These are phyloP conservation scores for Papilio gigon DNA, from an alignment of 2,888 invertebrate genomes.

Conservation along the genomic window DNA sequence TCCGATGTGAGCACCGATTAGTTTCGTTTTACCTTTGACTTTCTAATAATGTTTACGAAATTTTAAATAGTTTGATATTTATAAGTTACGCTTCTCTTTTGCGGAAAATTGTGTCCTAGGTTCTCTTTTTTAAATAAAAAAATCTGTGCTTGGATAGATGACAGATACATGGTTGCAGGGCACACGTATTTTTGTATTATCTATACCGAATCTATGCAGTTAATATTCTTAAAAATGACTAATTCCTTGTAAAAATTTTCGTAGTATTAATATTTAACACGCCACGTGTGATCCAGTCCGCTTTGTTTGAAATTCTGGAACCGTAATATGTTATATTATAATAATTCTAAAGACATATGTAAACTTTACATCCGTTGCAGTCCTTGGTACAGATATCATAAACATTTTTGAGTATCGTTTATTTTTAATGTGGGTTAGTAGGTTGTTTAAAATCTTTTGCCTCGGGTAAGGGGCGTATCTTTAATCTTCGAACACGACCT, in stretches of 20 bases:
- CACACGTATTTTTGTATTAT: background rate
- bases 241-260: background rate
- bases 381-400: constrained; percentile 38
- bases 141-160: background rate
- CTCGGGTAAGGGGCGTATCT: constrained; percentile 17
- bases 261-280: background rate
- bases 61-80: too few species aligned
- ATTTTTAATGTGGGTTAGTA: constrained; percentile 27
- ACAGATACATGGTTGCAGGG: background rate
- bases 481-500: background rate
- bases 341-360: constrained; percentile 44
- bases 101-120: background rate
- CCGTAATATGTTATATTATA: constrained; percentile 16
- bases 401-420: constrained; percentile 25
- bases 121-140: background rate
- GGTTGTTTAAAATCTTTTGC: constrained; percentile 28
- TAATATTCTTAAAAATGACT: background rate
- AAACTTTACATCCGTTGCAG: constrained; percentile 47
- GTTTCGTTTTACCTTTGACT: too few species aligned
- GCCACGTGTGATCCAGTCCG: background rate
- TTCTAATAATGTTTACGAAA: too few species aligned
- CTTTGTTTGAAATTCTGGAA: constrained; percentile 5
- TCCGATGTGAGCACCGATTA: too few species aligned
- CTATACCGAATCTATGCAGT: background rate
- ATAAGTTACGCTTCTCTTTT: background rate